phyloP scores from a whole-genome alignment of 2,797 vertebrate species.

The Sparus aurata region DNA sequence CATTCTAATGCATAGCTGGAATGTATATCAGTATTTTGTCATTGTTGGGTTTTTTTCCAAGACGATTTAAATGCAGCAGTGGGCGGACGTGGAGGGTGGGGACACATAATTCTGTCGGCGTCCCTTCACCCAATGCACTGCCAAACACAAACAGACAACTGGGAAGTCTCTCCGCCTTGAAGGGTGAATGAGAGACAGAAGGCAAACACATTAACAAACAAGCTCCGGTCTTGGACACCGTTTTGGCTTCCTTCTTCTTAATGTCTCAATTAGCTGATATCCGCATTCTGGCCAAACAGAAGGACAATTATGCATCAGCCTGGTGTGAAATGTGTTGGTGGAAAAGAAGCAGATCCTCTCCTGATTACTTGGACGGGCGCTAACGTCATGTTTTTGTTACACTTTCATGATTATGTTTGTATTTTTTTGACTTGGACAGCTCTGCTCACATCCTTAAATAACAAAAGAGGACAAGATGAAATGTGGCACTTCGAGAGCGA shows the following conservation, averaged over 20 bases:
- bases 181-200: conserved; percentile 54
- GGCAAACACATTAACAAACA: conserved; percentile 44
- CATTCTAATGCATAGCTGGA: neutral
- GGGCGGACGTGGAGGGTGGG: conserved; percentile 7
- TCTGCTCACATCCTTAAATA: conserved; percentile 14
- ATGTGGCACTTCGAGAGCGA: conserved; percentile 13
- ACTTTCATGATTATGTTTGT: conserved; percentile 34
- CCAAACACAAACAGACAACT: conserved; percentile 34
- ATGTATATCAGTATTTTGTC: conserved; percentile 11
- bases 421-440: conserved; percentile 24
- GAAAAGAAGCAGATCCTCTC: conserved; percentile 49
- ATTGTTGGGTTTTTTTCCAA: neutral
- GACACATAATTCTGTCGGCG: neutral
- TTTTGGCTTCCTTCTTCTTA: conserved; percentile 46
- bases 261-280: conserved; percentile 67
- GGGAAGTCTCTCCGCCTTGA: conserved; percentile 23
- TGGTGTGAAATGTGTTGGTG: conserved; percentile 65
- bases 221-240: conserved; percentile 34
- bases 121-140: neutral
- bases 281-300: conserved; percentile 64
- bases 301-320: conserved; percentile 67
- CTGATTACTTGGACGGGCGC: conserved; percentile 38
- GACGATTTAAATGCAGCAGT: conserved; percentile 25
- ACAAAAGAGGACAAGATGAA: conserved; percentile 17
- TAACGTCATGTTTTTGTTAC: conserved; percentile 33